Conservation (phyloP, 2,888 invertebrate genomes). For the Petrolisthes manimaculis region DNA sequence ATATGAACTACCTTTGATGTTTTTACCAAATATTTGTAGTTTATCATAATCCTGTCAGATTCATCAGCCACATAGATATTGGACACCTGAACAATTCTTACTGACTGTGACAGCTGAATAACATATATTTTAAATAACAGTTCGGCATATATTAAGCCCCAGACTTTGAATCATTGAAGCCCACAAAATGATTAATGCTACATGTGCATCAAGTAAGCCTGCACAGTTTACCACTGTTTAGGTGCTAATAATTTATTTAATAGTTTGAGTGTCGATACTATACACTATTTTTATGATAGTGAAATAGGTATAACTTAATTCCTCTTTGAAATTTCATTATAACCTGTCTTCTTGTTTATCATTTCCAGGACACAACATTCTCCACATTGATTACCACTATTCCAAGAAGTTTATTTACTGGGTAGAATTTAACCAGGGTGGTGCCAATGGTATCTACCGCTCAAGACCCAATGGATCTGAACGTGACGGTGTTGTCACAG, state of each 20-base stretch:
- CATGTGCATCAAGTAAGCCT: too few relatives aligned
- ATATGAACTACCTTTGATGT: neutral
- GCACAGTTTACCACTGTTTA: neutral
- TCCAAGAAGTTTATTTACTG: slow-evolving; percentile 95
- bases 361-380: slow-evolving; percentile 83
- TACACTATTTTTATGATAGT: neutral
- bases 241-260: neutral
- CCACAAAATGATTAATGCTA: too few relatives aligned
- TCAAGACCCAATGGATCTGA: slow-evolving; percentile 85
- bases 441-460: slow-evolving; percentile 92
- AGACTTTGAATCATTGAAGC: too few relatives aligned
- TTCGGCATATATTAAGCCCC: too few relatives aligned
- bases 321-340: neutral
- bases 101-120: too few relatives aligned
- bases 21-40: neutral
- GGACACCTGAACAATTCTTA: too few relatives aligned
- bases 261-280: neutral
- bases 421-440: slow-evolving; percentile 91
- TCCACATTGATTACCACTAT: slow-evolving; percentile 91
- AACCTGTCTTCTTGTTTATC: slow-evolving; percentile 15
- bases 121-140: too few relatives aligned
- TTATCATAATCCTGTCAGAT: neutral
- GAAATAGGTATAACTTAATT: neutral
- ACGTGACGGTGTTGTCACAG: slow-evolving; percentile 54
- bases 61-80: neutral